Evolutionary conservation across 64 coral and sea anemone genomes (phyloP), one percentile per base, ranked within the genome.

Genomic region (Dendrophyllia cribrosa): DNA sequence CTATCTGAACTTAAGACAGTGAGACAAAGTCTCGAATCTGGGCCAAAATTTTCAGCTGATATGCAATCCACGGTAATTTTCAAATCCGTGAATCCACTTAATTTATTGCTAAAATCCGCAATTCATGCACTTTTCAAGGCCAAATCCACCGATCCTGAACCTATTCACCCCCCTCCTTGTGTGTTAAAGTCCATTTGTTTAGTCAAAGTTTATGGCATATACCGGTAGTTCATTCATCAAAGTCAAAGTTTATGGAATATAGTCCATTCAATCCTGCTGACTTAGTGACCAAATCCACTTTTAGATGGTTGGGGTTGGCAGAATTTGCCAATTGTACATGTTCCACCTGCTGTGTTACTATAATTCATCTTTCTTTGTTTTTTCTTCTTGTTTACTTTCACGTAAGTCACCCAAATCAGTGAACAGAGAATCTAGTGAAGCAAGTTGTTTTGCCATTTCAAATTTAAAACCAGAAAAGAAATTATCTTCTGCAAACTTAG

Each of bases 391-490:
- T 53, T 47, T 84, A 46, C 59, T 84, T 67, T 84, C 60, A 62
- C 25, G 65, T 61, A 64, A 61, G 3, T 84, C 67, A 88, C 44
- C 8, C 50, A 74, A 75, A 88, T 88, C 85, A 74, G 85, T 72
- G 67, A 88, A 88, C 72, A 74, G 67, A 88, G 72, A 74, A 88
- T 88, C 85, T 74, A 72, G 69, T 43, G 66, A 74, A 59, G 50
- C 49, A 71, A 88, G 55, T 88, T 58, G 67, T 88, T 73, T 88
- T 74, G 85, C 67, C 85, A 43, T 74, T 88, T 88, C 51, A 60
- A 88, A 88, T 74, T 72, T 88, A 71, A 53, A 88, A 88, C 85
- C 67, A 74, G 85, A 74, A 88, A 73, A 88, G 51, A 88, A 59
- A 72, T 60, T 48, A 45, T 74, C 19, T 88, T 88, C 67, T 88